A percentile compares a stretch with the other conserved stretches of the same genome.
These are phyloP conservation scores for Dicrostonyx torquatus DNA, from an alignment of 2,797 vertebrate genomes.

Conservation along the genomic window DNA sequence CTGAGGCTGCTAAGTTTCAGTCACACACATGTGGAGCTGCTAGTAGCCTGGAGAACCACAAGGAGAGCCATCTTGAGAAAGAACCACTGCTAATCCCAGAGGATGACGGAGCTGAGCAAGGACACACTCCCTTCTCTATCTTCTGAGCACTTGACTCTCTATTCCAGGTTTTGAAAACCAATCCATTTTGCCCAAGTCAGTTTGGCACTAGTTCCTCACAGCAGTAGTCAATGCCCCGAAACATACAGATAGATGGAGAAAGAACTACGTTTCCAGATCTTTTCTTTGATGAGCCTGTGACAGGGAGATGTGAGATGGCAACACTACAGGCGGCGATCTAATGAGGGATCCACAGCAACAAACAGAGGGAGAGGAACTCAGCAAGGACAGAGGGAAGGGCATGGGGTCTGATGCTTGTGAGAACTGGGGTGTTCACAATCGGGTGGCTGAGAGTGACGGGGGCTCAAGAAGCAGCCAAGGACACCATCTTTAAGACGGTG, in stretches of 20 bases:
- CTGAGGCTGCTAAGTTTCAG: background rate
- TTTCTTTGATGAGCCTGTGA: slow-evolving; percentile 13
- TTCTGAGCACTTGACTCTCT: background rate
- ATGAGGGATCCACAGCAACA: background rate
- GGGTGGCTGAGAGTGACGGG: too few relatives aligned
- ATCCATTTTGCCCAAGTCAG: background rate
- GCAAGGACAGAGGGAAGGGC: background rate
- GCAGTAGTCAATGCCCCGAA: background rate
- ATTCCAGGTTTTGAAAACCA: background rate
- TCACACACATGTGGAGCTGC: background rate
- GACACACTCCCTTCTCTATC: background rate
- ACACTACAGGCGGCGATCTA: background rate
- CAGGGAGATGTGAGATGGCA: background rate
- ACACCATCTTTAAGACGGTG: background rate
- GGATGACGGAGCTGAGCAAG: background rate
- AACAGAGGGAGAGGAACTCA: background rate
- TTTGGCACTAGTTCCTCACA: background rate
- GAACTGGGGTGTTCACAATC: too few relatives aligned
- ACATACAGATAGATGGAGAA: background rate
- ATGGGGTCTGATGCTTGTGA: background rate
- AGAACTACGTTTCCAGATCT: background rate
- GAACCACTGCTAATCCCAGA: background rate
- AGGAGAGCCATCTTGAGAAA: background rate
- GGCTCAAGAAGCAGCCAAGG: background rate
- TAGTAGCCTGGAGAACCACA: background rate